Percentiles rank a stretch among this genome's conserved stretches.
phyloP scores from a whole-genome alignment of 2,888 invertebrate species.

The Mystacides longicornis region DNA sequence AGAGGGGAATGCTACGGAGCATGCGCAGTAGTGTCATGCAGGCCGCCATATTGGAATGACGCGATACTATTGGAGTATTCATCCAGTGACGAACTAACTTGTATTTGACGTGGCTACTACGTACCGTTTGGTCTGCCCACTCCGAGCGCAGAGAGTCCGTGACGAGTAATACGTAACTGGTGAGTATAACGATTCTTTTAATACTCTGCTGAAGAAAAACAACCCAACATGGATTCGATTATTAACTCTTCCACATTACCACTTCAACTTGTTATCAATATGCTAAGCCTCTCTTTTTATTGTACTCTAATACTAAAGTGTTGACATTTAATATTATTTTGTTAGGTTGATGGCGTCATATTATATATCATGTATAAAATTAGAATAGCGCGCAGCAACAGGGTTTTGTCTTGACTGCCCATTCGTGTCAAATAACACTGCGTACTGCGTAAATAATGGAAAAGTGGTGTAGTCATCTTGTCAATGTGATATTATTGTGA shows the following conservation, averaged over 20 bases:
- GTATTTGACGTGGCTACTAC: slow-evolving; percentile 89
- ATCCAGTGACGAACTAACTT: slow-evolving; percentile 78
- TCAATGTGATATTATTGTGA: slow-evolving; percentile 1
- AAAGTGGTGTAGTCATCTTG: background rate
- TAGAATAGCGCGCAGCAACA: slow-evolving; percentile 30
- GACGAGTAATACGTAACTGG: slow-evolving; percentile 94
- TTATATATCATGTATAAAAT: slow-evolving; percentile 33
- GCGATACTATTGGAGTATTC: slow-evolving; percentile 67
- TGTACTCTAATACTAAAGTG: no score
- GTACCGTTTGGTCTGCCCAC: slow-evolving; percentile 88
- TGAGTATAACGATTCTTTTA: slow-evolving; percentile 55
- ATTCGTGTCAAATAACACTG: background rate
- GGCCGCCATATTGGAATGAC: slow-evolving; percentile 68
- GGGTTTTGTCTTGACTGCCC: slow-evolving; percentile 3
- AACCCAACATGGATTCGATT: slow-evolving; percentile 46
- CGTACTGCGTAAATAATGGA: slow-evolving; percentile 5
- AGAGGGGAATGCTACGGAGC: slow-evolving; percentile 8
- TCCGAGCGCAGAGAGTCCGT: slow-evolving; percentile 89
- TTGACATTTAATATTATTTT: slow-evolving; percentile 36
- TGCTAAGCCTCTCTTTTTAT: no score
- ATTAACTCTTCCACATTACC: slow-evolving; percentile 3
- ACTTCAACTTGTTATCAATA: slow-evolving; percentile 1
- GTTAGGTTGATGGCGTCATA: slow-evolving; percentile 44
- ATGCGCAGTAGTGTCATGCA: slow-evolving; percentile 42
- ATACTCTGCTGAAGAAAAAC: slow-evolving; percentile 57